These are phyloP conservation scores for Odocoileus virginianus DNA, from an alignment of 2,113 vertebrate genomes.

Conservation along the genomic window DNA sequence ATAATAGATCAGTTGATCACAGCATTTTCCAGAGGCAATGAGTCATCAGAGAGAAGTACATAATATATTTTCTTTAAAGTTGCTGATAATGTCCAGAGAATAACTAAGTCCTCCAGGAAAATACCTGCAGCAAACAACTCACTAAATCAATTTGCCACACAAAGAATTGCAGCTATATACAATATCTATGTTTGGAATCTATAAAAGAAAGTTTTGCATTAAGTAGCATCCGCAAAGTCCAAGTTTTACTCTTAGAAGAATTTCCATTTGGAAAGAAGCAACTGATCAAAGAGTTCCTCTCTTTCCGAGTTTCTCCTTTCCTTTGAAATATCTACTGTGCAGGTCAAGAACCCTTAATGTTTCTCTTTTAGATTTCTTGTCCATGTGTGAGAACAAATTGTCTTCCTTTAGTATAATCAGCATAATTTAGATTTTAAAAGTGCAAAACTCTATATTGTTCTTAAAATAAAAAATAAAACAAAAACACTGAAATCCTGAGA, in stretches of 20 bases:
- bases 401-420: not conserved
- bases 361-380: not conserved
- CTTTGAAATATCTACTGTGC: not conserved
- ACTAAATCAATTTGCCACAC: not conserved
- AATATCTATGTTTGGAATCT: not conserved
- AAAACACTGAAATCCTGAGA: not conserved
- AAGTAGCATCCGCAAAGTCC: not conserved
- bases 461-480: not conserved
- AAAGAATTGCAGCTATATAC: not conserved
- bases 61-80: not conserved
- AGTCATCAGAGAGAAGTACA: not conserved
- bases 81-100: not conserved
- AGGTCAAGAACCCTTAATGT: not conserved
- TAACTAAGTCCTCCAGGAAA: not conserved
- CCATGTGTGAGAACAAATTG: not conserved
- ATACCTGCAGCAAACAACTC: not conserved
- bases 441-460: not conserved
- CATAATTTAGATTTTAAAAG: not conserved
- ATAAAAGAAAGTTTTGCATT: not conserved
- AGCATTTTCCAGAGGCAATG: not conserved
- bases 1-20: not conserved
- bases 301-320: not conserved
- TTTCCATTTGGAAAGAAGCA: not conserved
- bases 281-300: not conserved
- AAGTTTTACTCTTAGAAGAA: not conserved